Percentiles rank a stretch among this genome's conserved stretches.
phyloP scores from a whole-genome alignment of 2,797 vertebrate genomes.

The Enteromius radiatus region DNA sequence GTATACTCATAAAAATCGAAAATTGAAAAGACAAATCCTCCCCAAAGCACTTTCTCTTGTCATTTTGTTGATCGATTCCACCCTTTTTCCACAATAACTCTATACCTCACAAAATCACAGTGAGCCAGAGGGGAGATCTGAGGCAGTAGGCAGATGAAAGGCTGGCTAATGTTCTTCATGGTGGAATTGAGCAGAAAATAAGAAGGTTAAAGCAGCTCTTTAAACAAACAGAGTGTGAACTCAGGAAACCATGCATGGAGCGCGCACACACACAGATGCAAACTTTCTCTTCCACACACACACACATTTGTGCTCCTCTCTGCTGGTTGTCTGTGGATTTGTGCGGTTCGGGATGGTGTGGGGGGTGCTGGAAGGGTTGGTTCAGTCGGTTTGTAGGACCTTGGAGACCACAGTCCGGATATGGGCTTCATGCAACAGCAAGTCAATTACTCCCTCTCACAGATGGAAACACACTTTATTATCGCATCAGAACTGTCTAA shows the following conservation, averaged over 20 bases:
- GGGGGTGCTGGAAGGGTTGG: conserved; percentile 36
- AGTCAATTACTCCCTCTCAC: conserved; percentile 72
- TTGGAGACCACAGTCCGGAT: conserved; percentile 74
- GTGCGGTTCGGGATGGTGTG: conserved; percentile 33
- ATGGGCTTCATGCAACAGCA: conserved; percentile 68
- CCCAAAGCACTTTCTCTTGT: conserved; percentile 47
- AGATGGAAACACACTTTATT: conserved; percentile 45
- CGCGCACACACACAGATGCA: neutral
- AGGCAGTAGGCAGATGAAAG: conserved; percentile 74
- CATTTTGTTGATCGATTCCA: conserved; percentile 28
- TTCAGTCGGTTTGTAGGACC: conserved; percentile 67
- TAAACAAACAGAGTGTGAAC: conserved; percentile 76
- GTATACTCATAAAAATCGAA: conserved; percentile 30
- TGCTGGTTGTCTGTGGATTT: conserved; percentile 33
- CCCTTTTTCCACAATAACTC: conserved; percentile 20
- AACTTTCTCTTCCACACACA: conserved; percentile 32
- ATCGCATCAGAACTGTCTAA: conserved; percentile 32
- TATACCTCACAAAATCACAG: conserved; percentile 25
- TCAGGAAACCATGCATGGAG: conserved; percentile 61
- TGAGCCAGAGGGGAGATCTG: conserved; percentile 46
- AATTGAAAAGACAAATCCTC: conserved; percentile 42
- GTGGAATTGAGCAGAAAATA: conserved; percentile 78
- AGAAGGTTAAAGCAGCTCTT: conserved; percentile 69
- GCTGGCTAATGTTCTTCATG: conserved; percentile 67
- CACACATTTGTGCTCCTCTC: conserved; percentile 10